Conservation (phyloP, 2,113 vertebrate species). For the Chlorodrepanis virens region DNA sequence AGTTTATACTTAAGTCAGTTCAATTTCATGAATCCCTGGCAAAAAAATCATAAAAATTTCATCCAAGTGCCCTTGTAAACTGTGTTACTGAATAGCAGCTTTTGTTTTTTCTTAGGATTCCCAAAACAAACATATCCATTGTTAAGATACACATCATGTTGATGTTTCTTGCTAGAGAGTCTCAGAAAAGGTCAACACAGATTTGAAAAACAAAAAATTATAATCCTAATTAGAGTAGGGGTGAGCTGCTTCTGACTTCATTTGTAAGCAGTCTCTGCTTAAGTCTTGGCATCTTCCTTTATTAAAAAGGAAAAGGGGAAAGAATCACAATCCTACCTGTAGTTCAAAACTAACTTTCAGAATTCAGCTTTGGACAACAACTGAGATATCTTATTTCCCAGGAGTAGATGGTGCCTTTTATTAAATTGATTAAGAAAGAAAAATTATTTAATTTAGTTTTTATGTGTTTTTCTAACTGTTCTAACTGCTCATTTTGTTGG, state of each 20-base stretch:
- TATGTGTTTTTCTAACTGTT: neutral
- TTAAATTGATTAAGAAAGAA: slow-evolving; percentile 19
- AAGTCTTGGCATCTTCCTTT: neutral
- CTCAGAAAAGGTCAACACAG: neutral
- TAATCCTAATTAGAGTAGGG: neutral
- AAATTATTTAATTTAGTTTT: slow-evolving; percentile 1
- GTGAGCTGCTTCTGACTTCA: neutral
- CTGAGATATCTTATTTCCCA: neutral
- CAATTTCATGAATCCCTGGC: neutral
- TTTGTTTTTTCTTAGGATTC: neutral
- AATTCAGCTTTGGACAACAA: neutral
- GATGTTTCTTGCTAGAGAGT: neutral
- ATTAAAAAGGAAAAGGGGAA: neutral
- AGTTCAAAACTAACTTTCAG: neutral
- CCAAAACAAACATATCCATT: neutral
- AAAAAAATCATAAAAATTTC: neutral
- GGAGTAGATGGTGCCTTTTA: neutral
- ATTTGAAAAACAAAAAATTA: neutral
- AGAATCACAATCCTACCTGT: neutral
- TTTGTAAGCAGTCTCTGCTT: neutral
- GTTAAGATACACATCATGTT: neutral
- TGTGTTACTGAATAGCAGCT: neutral
- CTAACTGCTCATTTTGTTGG: slow-evolving; percentile 27
- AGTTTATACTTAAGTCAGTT: neutral
- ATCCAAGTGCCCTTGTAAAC: neutral